phyloP scores from a whole-genome alignment of 2,797 vertebrate genomes.

The Pteronotus mesoamericanus region DNA sequence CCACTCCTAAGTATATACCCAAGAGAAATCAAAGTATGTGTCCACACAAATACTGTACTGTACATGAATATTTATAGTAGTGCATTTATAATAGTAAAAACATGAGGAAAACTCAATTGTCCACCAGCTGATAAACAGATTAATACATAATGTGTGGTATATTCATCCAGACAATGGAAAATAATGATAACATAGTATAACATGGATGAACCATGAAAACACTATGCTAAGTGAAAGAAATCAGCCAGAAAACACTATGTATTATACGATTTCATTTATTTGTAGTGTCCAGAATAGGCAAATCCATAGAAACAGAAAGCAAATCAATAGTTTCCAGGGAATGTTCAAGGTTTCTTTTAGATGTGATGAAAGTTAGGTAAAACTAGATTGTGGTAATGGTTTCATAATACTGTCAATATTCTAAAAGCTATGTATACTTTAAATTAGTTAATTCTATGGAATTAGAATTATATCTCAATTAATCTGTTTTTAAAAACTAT shows the following conservation, averaged over 20 bases:
- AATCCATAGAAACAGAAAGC: background rate
- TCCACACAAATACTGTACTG: background rate
- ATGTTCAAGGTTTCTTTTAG: background rate
- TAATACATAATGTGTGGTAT: background rate
- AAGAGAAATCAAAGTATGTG: background rate
- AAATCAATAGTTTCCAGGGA: background rate
- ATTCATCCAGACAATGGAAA: background rate
- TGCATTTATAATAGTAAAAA: background rate
- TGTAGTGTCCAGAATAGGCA: background rate
- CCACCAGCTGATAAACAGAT: background rate
- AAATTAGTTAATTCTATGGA: background rate
- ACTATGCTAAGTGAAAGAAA: background rate
- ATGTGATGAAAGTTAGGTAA: background rate
- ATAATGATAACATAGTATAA: background rate
- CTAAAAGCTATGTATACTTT: background rate
- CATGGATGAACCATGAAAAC: background rate
- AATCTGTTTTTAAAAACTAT: background rate
- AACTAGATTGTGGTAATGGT: background rate
- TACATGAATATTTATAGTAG: background rate
- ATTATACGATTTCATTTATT: background rate
- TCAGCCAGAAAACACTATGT: background rate
- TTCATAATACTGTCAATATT: background rate
- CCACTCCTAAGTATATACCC: background rate
- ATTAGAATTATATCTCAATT: background rate
- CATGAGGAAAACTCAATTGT: background rate